Percentiles rank a stretch among this genome's conserved stretches.
phyloP scores from a whole-genome alignment of 2,113 vertebrate species.

The Leucoraja erinaceus region DNA sequence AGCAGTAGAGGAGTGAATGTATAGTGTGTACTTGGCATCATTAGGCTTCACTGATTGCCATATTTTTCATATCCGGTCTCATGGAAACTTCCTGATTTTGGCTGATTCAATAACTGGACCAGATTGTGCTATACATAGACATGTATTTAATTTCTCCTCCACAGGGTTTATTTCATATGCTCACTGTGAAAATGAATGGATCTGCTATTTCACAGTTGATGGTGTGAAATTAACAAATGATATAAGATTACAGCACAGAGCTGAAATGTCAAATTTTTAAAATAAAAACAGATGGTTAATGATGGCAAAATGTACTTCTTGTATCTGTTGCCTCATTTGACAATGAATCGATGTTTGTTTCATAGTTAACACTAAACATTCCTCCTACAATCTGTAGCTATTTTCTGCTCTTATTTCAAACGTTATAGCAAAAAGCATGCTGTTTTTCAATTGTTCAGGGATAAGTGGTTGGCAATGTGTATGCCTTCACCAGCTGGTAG shows the following conservation, averaged over 20 bases:
- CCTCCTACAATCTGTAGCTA: not conserved
- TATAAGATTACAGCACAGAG: not conserved
- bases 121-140: not conserved
- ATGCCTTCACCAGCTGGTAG: not conserved
- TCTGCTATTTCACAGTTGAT: conserved; percentile 6
- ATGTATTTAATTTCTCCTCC: conserved; percentile 5
- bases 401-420: not conserved
- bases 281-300: not conserved
- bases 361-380: not conserved
- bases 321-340: conserved; percentile 16
- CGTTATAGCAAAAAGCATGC: not conserved
- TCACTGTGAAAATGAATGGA: not conserved
- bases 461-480: not conserved
- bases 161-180: not conserved
- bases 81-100: not conserved
- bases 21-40: not conserved
- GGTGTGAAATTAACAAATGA: conserved; percentile 14
- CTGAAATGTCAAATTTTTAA: conserved; percentile 1
- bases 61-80: conserved; percentile 2
- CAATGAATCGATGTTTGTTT: conserved; percentile 1
- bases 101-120: not conserved
- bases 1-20: not conserved
- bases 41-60: not conserved
- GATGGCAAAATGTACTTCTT: conserved; percentile 2
- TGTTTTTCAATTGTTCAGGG: not conserved